Evolutionary conservation across 2,113 vertebrate genomes (phyloP), one percentile per base, ranked within the genome.

Genomic region (Bufo gargarizans): DNA sequence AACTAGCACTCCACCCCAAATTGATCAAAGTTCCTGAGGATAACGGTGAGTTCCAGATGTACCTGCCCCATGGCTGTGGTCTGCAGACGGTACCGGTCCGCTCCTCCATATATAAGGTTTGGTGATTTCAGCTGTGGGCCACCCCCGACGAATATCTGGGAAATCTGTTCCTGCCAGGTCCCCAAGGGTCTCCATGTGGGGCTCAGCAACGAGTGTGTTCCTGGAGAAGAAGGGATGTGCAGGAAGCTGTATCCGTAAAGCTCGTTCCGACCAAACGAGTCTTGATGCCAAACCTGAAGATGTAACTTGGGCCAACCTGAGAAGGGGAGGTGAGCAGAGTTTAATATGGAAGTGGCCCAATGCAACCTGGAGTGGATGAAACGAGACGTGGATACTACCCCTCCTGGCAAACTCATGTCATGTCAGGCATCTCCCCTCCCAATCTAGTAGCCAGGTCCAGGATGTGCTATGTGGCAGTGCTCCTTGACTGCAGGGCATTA

Each of bases 201-300:
- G 9, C 96, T 97, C 85, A 92, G 91, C 77, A 98, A 76, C 45
- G 92, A 92, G 91, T 98, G 97, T 12, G 94, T 94, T 55, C 97
- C 97, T 0, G 97, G 96, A 92, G 95, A 96, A 71, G 96, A 96
- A 1, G 97, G 97, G 53, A 98, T 89, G 10, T 97, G 96, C 87
- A 96, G 96, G 91, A 97, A 98, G 0, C 97, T 96, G 56, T 98
- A 98, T 3, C 96, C 96, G 8, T 92, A 95, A 5, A 98, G 86
- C 90, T 98, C 93, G 88, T 94, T 95, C 69, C 97, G 95, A 0
- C 97, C 97, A 0, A 96, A 96, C 0, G 91, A 92, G 91, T 98
- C 97, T 90, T 97, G 97, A 91, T 97, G 95, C 97, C 97, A 98
- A 20, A 98, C 97, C 85, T 98, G 97, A 43, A 98, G 88, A 84